Percentiles rank a stretch among this genome's conserved stretches.
Evolutionary conservation across 2,113 vertebrate genomes (phyloP).

Genomic region (Sylvia atricapilla): DNA sequence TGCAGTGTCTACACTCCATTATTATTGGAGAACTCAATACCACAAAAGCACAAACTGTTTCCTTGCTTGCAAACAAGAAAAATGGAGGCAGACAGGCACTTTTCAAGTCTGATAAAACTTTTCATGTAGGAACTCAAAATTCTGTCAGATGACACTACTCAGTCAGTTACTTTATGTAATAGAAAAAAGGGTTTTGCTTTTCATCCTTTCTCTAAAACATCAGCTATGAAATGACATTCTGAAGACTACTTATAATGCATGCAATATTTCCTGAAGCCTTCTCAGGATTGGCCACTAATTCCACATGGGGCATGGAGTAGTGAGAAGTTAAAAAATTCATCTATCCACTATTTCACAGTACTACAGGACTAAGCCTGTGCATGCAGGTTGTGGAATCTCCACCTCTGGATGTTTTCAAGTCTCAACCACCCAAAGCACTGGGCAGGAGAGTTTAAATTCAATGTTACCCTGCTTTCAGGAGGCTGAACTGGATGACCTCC

Average conservation of each 20-base stretch:
- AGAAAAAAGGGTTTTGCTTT: neutral
- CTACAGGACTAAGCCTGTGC: neutral
- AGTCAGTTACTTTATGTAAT: neutral
- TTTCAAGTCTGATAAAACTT: neutral
- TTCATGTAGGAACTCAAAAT: neutral
- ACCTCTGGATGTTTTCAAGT: neutral
- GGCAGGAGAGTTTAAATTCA: neutral
- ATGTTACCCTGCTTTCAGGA: neutral
- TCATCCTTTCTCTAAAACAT: neutral
- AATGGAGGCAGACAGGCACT: neutral
- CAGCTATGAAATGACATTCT: neutral
- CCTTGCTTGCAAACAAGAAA: neutral
- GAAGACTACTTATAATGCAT: neutral
- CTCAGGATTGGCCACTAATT: neutral
- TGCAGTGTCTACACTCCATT: neutral
- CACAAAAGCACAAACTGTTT: neutral
- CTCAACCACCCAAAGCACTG: neutral
- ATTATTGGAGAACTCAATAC: neutral
- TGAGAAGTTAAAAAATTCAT: neutral
- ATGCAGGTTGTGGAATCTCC: neutral
- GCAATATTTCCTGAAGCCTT: neutral
- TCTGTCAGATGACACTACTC: neutral
- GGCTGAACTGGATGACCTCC: neutral
- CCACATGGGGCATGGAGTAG: fast-evolving
- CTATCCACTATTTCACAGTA: neutral